These are phyloP conservation scores for Macropodus opercularis DNA, from an alignment of 2,797 vertebrate species.

Conservation along the genomic window DNA sequence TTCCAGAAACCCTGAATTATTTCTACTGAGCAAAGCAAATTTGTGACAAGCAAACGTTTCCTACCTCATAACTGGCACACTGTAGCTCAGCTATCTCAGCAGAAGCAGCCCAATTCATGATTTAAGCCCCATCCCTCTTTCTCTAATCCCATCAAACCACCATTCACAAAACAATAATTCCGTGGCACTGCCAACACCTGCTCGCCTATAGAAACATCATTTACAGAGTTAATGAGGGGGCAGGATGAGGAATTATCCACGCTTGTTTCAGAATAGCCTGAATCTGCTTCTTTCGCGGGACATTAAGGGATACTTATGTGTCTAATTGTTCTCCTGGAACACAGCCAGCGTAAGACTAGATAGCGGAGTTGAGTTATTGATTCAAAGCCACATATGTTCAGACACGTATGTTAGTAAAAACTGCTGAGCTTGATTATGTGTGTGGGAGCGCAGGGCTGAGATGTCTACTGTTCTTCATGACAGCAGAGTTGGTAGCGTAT, in stretches of 20 bases:
- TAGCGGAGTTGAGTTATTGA: slow-evolving; percentile 57
- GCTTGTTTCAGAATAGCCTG: slow-evolving; percentile 66
- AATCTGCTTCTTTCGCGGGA: slow-evolving; percentile 52
- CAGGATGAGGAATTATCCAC: slow-evolving; percentile 69
- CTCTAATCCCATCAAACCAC: slow-evolving; percentile 69
- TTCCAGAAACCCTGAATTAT: slow-evolving; percentile 50
- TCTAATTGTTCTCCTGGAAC: slow-evolving; percentile 75
- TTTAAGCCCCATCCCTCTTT: slow-evolving; percentile 45
- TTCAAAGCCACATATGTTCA: slow-evolving; percentile 63
- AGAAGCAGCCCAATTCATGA: slow-evolving; percentile 52
- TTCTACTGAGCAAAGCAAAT: slow-evolving; percentile 60
- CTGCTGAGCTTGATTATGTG: slow-evolving; percentile 29
- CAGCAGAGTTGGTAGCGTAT: slow-evolving; percentile 36
- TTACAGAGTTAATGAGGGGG: slow-evolving; percentile 69
- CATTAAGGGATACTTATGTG: slow-evolving; percentile 71
- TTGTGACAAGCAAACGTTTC: slow-evolving; percentile 68
- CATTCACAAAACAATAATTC: slow-evolving; percentile 67
- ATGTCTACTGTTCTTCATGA: slow-evolving; percentile 30
- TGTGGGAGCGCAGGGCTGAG: slow-evolving; percentile 20
- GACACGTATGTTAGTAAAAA: slow-evolving; percentile 33
- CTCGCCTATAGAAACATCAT: slow-evolving; percentile 54
- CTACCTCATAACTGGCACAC: slow-evolving; percentile 73
- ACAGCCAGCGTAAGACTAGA: slow-evolving; percentile 57
- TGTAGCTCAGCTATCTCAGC: slow-evolving; percentile 64
- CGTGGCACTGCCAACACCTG: slow-evolving; percentile 52